Evolutionary conservation across 2,797 vertebrate species (phyloP).

Genomic region (Sebastolobus altivelis): DNA sequence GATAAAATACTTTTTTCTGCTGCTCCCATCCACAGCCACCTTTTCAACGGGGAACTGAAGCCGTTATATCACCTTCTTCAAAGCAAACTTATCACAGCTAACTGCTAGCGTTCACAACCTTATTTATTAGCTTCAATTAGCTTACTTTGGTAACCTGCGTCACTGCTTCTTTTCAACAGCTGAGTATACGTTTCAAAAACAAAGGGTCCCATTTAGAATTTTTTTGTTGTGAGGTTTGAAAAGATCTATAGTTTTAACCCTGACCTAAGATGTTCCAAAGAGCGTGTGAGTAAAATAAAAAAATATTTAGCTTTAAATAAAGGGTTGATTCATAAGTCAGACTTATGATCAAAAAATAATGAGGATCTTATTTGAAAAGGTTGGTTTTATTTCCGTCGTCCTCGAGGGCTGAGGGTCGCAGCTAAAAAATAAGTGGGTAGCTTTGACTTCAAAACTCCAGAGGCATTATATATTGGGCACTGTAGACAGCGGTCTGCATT

Average conservation of each 20-base stretch:
- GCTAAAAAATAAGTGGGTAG: not conserved
- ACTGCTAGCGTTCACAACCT: too few relatives aligned
- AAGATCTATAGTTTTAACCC: not conserved
- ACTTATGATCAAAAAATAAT: conserved; percentile 50
- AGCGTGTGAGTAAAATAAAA: conserved; percentile 21
- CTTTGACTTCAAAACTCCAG: not conserved
- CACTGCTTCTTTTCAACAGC: too few relatives aligned
- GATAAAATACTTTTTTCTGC: too few relatives aligned
- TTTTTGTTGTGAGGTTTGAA: too few relatives aligned
- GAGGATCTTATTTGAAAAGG: conserved; percentile 44
- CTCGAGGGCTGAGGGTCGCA: not conserved
- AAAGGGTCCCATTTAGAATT: too few relatives aligned
- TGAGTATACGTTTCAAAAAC: too few relatives aligned
- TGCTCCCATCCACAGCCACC: too few relatives aligned
- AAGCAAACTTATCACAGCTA: too few relatives aligned
- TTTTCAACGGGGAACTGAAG: too few relatives aligned
- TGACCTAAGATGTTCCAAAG: not conserved
- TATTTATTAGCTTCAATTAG: too few relatives aligned
- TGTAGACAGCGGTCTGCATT: not conserved
- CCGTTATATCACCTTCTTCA: too few relatives aligned
- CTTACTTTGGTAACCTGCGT: too few relatives aligned
- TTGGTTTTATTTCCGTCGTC: conserved; percentile 16
- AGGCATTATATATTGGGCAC: not conserved
- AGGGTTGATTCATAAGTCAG: conserved; percentile 41
- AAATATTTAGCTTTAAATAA: conserved; percentile 25